These are phyloP conservation scores for Cydia fagiglandana DNA, from an alignment of 1,140 invertebrate species.

Conservation along the genomic window DNA sequence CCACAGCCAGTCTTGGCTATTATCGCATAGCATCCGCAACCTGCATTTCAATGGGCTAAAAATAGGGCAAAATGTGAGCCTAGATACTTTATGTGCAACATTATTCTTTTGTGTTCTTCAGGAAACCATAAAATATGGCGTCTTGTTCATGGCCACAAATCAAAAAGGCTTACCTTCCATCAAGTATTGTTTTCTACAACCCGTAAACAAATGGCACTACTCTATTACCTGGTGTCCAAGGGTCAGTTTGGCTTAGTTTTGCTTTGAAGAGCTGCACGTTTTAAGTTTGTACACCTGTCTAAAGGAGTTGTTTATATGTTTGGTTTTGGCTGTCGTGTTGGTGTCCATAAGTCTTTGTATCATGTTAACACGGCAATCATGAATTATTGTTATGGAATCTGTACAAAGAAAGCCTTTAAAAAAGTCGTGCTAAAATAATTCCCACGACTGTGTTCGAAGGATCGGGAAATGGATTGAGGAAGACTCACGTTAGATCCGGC, in stretches of 20 bases:
- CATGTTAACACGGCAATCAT: conserved; percentile 24
- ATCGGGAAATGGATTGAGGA: background rate
- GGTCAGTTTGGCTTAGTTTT: conserved; percentile 38
- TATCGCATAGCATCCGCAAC: background rate
- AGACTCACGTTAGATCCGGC: no score
- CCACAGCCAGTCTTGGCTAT: background rate
- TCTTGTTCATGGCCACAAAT: conserved; percentile 54
- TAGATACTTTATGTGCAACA: conserved; percentile 41
- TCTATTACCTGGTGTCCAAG: background rate
- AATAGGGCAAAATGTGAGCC: conserved; percentile 36
- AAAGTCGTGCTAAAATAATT: background rate
- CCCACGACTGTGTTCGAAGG: background rate
- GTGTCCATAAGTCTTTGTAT: conserved; percentile 30
- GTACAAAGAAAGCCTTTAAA: background rate
- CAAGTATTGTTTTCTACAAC: conserved; percentile 34
- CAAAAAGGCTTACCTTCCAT: conserved; percentile 52
- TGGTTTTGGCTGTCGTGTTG: conserved; percentile 26
- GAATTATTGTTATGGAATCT: conserved; percentile 15
- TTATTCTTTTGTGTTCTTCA: conserved; percentile 48
- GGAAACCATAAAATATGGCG: conserved; percentile 55
- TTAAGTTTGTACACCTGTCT: conserved; percentile 19
- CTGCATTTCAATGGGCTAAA: conserved; percentile 28
- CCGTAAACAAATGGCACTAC: background rate
- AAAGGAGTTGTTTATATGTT: conserved; percentile 32
- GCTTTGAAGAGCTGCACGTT: conserved; percentile 41